A percentile compares a stretch with the other conserved stretches of the same genome.
phyloP scores from a whole-genome alignment of 1,140 invertebrate genomes.

The Platyscapa corneri region DNA sequence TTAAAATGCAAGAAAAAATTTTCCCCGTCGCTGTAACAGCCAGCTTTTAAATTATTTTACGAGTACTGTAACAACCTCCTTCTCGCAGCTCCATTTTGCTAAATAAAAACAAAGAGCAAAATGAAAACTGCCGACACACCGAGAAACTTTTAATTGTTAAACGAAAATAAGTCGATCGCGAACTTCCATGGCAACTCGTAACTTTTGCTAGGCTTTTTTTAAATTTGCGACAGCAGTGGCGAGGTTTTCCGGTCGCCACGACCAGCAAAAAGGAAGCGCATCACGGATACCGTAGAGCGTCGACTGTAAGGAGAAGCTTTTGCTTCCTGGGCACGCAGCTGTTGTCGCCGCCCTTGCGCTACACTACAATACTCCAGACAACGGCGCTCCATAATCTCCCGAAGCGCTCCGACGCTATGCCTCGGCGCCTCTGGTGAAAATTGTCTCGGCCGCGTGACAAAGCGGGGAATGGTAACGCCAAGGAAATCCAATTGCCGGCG shows the following conservation, averaged over 20 bases:
- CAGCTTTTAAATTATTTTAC: neutral
- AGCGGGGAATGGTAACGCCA: neutral
- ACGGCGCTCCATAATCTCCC: neutral
- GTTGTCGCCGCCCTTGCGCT: too few relatives aligned
- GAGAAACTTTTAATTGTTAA: neutral
- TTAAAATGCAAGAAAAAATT: too few relatives aligned
- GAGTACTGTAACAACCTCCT: neutral
- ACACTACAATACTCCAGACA: neutral
- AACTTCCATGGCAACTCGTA: neutral
- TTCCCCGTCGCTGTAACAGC: too few relatives aligned
- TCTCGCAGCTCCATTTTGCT: neutral
- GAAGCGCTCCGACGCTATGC: neutral
- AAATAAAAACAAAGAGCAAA: neutral
- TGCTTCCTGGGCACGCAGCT: neutral
- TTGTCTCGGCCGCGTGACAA: slow-evolving; percentile 2
- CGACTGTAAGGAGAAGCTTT: neutral
- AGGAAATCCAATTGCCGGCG: slow-evolving; percentile 32
- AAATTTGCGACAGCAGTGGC: neutral
- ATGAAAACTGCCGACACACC: neutral
- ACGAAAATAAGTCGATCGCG: neutral
- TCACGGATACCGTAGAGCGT: neutral
- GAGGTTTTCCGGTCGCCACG: neutral
- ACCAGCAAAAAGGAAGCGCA: neutral
- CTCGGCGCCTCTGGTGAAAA: neutral
- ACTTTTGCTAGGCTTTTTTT: neutral